Evolutionary conservation across 2,113 vertebrate genomes (phyloP), one percentile per base, ranked within the genome.

Genomic region (Uria aalge): DNA sequence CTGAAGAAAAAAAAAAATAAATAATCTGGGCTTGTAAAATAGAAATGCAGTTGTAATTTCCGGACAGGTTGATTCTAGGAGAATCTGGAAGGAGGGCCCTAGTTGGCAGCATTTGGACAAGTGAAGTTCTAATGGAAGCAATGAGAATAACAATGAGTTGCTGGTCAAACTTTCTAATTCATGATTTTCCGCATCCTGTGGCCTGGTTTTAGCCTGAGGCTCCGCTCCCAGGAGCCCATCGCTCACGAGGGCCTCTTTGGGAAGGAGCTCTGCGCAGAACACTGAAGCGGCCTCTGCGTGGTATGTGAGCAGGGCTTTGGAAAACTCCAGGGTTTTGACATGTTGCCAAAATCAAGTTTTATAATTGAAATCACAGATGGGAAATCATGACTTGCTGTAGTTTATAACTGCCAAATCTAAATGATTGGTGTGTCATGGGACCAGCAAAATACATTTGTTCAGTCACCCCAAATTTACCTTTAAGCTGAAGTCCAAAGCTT

Each of bases 301-400:
- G 40, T 52, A 8, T 34, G 9, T 26, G 56, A 90, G 21, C 47
- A 79, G 34, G 43, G 9, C 27, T 64, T 78, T 66, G 30, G 53
- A 47, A 78, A 87, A 32, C 77, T 84, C 64, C 32, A 40, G 34
- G 20, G 5, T 43, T 88, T 68, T 77, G 41, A 63, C 5, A 9
- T 22, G 29, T 57, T 81, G 60, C 40, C 17, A 40, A 90, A 90
- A 82, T n/a, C 12, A 20, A 48, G 34, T 71, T 84, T 85, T 68
- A 9, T 57, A 88, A 90, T 60, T 68, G 48, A 92, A 92, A 91
- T 90, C 48, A 62, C 50, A 85, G 63, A 66, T 76, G 78, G 53
- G 41, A 94, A 73, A 92, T 79, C 30, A 16, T 38, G 26, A 73
- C n/a, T 53, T 8, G 57, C 24, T 74, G 16, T 47, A n/a, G 15